phyloP scores from a whole-genome alignment of 2,888 invertebrate genomes.

The Nysson spinosus region DNA sequence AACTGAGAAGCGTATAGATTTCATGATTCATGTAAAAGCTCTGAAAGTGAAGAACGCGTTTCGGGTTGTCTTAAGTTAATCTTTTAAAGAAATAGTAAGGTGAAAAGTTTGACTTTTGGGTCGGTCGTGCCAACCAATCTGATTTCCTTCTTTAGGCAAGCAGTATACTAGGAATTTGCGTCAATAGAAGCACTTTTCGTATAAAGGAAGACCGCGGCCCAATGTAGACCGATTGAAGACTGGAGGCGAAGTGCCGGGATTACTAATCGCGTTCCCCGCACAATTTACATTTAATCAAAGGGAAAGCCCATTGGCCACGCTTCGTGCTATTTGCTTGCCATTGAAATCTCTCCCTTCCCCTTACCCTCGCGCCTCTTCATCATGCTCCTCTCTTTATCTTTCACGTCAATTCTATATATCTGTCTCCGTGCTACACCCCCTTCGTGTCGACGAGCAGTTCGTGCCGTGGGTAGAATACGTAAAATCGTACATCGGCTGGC shows the following conservation, averaged over 20 bases:
- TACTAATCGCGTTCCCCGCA: constrained; percentile 75
- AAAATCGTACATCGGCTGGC: constrained; percentile 59
- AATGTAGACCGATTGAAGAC: constrained; percentile 51
- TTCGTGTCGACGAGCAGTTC: constrained; percentile 28
- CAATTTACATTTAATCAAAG: constrained; percentile 77
- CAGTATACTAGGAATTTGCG: constrained; percentile 8
- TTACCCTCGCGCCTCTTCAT: constrained; percentile 1
- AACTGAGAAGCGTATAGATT: too few species aligned
- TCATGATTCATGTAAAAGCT: too few species aligned
- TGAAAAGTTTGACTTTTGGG: constrained; percentile 12
- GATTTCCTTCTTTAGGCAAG: constrained; percentile 33
- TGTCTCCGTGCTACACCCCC: constrained; percentile 9
- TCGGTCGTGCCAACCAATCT: constrained; percentile 28
- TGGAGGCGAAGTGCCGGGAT: constrained; percentile 65
- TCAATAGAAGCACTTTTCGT: constrained; percentile 1
- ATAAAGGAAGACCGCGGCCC: constrained; percentile 25
- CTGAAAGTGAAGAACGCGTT: not conserved
- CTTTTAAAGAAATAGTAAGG: not conserved
- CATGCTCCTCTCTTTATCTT: not conserved
- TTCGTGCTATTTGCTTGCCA: constrained; percentile 75
- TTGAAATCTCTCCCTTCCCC: constrained; percentile 67
- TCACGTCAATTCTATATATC: constrained; percentile 10
- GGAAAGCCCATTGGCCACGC: constrained; percentile 74
- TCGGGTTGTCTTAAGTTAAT: not conserved
- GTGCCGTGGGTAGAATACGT: constrained; percentile 69